Base-by-base conservation (phyloP, 2,797 vertebrate species). In the Pangasius mekongensis region DNA sequence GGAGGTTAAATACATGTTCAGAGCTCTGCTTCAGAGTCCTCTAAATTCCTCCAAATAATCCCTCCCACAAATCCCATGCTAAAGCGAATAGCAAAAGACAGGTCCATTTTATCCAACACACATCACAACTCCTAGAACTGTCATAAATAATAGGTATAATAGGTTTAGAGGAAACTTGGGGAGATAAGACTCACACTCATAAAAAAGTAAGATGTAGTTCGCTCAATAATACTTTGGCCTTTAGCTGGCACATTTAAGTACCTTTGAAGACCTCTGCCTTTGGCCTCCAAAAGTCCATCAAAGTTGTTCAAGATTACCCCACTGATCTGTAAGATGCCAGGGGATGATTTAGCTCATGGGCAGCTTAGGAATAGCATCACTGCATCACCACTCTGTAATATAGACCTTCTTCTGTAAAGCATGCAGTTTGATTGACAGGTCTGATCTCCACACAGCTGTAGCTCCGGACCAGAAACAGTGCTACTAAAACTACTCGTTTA, bases 61-160 rank as follows among this genome's bases (percentile, higher is more conserved):
- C 77, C 30, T 36, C 77, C 52, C 20, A 58, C 77, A 24, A 30
- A 58, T 80, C n/a, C 11, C 39, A 49, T 62, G 85, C 71, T 76
- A 86, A 62, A 77, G 39, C 43, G 58, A 9, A 64, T 49, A 62
- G 11, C 54, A 85, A 43, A 60, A 76, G 20, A 80, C 52, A 58
- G 74, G 76, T 54, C 76, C 66, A 56, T 80, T 77, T 78, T 24
- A 36, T 52, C 47, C 36, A 81, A 58, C 78, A 66, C 14, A 54
- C 58, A 78, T 76, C 11, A 33, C 39, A 66, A 60, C 47, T 78
- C 47, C 11, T 3, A 60, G 24, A 54, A 81, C 64, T 69, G 56
- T 62, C 16, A 2, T 24, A 62, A 73, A 60, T 47, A 36, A 36
- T 36, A 36, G 14, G 10, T 8, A 7, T 13, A 24, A 27, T 30